These are phyloP conservation scores for Cataglyphis rosenhaueri DNA, from an alignment of 2,888 invertebrate genomes.

Conservation along the genomic window DNA sequence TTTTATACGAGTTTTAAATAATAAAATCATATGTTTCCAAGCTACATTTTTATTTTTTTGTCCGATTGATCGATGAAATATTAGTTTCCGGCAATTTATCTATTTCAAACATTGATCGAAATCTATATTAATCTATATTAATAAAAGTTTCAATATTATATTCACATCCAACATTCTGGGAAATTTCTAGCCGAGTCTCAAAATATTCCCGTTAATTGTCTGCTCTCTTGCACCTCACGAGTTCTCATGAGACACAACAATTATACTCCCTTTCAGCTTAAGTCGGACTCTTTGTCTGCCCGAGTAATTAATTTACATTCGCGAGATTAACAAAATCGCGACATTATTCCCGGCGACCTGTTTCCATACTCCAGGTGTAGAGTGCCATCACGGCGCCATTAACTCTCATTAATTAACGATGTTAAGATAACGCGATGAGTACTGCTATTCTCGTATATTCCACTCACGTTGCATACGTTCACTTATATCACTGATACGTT, in stretches of 20 bases:
- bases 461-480: not conserved
- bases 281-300: not conserved
- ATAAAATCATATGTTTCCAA: not conserved
- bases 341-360: conserved; percentile 55
- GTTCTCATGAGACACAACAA: conserved; percentile 10
- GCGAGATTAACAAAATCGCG: conserved; percentile 33
- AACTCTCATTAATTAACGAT: conserved; percentile 62
- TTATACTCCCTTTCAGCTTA: conserved; percentile 37
- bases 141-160: not conserved
- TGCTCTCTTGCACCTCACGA: not conserved
- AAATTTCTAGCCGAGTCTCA: not conserved
- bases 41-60: not conserved
- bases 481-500: not conserved
- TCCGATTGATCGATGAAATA: not conserved
- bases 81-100: not conserved
- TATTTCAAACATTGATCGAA: not conserved
- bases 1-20: not conserved
- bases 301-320: conserved; percentile 64
- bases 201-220: not conserved
- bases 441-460: not conserved
- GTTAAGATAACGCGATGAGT: conserved; percentile 14
- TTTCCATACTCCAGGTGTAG: conserved; percentile 34
- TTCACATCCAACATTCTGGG: not conserved
- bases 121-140: not conserved
- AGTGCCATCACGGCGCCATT: conserved; percentile 45